Evolutionary conservation across 2,113 vertebrate species (phyloP).

Genomic region (Dasyurus viverrinus): DNA sequence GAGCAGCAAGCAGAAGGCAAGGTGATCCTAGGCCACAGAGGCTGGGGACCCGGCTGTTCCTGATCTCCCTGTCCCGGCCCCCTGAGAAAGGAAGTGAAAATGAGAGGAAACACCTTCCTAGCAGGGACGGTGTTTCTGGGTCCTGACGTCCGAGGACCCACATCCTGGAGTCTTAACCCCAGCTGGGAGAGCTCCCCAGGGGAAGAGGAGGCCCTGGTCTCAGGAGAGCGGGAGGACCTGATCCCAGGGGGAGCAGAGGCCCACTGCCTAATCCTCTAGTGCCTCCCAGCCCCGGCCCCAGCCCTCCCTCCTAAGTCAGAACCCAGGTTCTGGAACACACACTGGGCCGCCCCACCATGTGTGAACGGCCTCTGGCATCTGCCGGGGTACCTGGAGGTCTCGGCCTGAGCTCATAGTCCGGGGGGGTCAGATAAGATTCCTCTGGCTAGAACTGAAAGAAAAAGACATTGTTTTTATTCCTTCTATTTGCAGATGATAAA

Average conservation of each 20-base stretch:
- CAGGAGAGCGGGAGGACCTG: neutral
- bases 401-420: neutral
- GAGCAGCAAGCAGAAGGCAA: neutral
- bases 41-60: neutral
- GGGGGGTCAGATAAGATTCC: neutral
- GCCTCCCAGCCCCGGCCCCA: neutral
- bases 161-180: neutral
- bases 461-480: neutral
- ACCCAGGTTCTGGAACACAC: neutral
- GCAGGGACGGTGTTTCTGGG: neutral
- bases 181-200: neutral
- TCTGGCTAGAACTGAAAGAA: neutral
- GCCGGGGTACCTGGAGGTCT: neutral
- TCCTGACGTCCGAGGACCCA: neutral
- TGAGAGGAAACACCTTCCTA: neutral
- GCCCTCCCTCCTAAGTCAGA: neutral
- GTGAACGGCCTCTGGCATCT: neutral
- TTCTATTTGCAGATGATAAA: neutral
- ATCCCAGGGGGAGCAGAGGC: neutral
- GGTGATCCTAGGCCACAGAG: neutral
- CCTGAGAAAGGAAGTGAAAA: neutral
- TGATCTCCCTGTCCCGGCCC: neutral
- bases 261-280: too few relatives aligned
- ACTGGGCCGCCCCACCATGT: neutral
- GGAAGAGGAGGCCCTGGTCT: neutral